These are phyloP conservation scores for Heliconius hewitsoni DNA, from an alignment of 1,140 invertebrate genomes.

Conservation along the genomic window DNA sequence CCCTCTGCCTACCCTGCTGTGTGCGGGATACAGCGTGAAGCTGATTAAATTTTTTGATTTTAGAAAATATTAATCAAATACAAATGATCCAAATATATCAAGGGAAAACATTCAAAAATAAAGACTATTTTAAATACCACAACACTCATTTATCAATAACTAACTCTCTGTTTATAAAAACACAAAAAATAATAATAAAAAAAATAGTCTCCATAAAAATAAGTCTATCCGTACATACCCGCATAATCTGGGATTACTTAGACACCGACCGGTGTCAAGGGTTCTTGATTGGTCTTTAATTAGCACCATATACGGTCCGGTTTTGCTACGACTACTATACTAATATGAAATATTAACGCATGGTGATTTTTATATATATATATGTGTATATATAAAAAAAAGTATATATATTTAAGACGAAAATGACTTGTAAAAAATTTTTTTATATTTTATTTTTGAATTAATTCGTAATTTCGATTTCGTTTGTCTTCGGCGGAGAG, in stretches of 20 bases:
- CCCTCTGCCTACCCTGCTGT: too few species aligned
- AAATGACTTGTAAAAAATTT: background rate
- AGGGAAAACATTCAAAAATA: too few species aligned
- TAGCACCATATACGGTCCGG: constrained; percentile 18
- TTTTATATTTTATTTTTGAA: too few species aligned
- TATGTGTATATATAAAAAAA: background rate
- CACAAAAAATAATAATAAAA: background rate
- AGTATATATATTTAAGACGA: background rate
- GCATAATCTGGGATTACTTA: constrained; percentile 50
- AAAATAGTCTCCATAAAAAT: background rate
- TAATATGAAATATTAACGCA: background rate
- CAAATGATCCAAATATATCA: too few species aligned
- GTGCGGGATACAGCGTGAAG: too few species aligned
- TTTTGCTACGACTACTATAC: background rate
- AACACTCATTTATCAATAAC: background rate
- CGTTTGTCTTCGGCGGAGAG: too few species aligned
- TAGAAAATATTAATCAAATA: too few species aligned
- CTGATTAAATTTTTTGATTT: too few species aligned
- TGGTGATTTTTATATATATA: background rate
- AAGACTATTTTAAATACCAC: too few species aligned
- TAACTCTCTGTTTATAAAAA: background rate
- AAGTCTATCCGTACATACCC: constrained; percentile 26
- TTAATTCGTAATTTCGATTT: too few species aligned
- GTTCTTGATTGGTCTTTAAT: constrained; percentile 42
- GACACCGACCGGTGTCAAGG: constrained; percentile 35